phyloP scores from a whole-genome alignment of 2,797 vertebrate genomes.

The Poecilia wingei region DNA sequence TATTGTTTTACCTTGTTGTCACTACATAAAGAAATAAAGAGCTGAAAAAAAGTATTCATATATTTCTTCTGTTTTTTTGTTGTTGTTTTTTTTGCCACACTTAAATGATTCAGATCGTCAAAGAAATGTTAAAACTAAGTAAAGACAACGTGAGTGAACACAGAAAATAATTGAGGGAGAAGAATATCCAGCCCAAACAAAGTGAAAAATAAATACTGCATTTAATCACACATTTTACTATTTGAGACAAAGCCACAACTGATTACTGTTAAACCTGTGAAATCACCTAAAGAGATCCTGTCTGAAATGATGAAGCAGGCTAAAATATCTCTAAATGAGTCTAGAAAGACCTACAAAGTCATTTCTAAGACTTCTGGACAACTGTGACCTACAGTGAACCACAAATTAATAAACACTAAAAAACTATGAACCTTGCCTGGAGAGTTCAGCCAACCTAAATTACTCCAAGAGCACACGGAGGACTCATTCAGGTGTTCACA shows the following conservation, averaged over 20 bases:
- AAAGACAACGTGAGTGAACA: background rate
- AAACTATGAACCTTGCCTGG: background rate
- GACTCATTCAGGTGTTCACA: background rate
- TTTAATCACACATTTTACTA: background rate
- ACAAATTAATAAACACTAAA: background rate
- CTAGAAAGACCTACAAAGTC: background rate
- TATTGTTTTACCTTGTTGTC: slow-evolving; percentile 33
- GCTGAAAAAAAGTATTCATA: background rate
- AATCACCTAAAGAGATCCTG: background rate
- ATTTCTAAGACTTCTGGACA: background rate
- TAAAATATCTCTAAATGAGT: background rate
- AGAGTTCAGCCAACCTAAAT: background rate
- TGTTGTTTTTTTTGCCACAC: background rate
- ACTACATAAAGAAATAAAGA: background rate
- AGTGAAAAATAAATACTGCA: background rate
- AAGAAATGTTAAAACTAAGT: background rate
- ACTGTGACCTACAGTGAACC: background rate
- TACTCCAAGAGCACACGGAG: background rate
- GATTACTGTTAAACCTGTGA: background rate
- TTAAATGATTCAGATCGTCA: background rate
- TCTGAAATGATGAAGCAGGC: background rate
- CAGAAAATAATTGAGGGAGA: background rate
- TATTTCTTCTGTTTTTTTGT: background rate
- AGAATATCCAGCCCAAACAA: background rate
- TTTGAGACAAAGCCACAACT: background rate